Evolutionary conservation across 2,888 invertebrate species (phyloP).

Genomic region (Thecocarcelia acutangulata): DNA sequence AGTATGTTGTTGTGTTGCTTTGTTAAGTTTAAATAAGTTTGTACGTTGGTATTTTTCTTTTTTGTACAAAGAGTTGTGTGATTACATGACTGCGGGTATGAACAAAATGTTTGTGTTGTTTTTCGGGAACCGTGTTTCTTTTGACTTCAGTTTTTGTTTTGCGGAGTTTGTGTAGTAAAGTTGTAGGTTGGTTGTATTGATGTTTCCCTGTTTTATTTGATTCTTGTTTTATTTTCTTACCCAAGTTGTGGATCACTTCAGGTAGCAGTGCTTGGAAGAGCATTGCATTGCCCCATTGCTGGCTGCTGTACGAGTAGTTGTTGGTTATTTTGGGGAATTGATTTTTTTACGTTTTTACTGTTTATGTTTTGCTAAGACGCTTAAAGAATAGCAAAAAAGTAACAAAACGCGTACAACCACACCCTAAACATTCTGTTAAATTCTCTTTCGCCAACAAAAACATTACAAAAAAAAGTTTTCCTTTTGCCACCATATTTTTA

Average conservation of each 20-base stretch:
- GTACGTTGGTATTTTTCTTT: neutral
- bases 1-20: neutral
- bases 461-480: neutral
- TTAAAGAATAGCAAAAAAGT: slow-evolving; percentile 45
- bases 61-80: slow-evolving; percentile 21
- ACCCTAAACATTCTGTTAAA: slow-evolving; percentile 55
- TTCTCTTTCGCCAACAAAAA: neutral
- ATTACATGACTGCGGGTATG: slow-evolving; percentile 22
- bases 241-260: slow-evolving; percentile 30
- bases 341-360: neutral
- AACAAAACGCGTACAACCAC: slow-evolving; percentile 67
- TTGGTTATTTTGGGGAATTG: slow-evolving; percentile 32
- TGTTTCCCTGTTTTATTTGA: slow-evolving; percentile 35
- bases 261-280: slow-evolving; percentile 29
- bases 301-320: neutral
- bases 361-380: slow-evolving; percentile 24
- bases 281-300: neutral
- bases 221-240: slow-evolving; percentile 1
- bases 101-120: slow-evolving; percentile 35
- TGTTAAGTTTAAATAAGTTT: neutral
- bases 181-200: slow-evolving; percentile 54
- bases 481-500: slow-evolving; percentile 48
- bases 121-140: slow-evolving; percentile 19
- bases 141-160: slow-evolving; percentile 19
- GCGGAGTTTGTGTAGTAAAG: slow-evolving; percentile 13